Percentiles rank a stretch among this genome's conserved stretches.
phyloP scores from a whole-genome alignment of 1,140 invertebrate genomes.

The Metaphire vulgaris region DNA sequence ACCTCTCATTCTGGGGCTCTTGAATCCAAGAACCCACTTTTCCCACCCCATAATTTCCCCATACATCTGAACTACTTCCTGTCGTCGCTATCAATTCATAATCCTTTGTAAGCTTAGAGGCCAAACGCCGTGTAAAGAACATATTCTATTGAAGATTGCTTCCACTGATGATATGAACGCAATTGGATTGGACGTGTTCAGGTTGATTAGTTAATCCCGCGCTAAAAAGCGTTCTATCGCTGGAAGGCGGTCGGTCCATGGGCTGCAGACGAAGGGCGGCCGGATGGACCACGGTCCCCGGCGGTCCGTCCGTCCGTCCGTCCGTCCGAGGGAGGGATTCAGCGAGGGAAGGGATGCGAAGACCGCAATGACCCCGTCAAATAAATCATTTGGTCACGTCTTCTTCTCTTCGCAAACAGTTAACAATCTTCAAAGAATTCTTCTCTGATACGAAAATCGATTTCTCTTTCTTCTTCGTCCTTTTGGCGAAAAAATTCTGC shows the following conservation, averaged over 20 bases:
- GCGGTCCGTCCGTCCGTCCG: background rate
- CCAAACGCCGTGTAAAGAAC: background rate
- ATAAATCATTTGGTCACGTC: background rate
- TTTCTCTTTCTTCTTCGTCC: background rate
- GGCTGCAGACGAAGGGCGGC: too few relatives aligned
- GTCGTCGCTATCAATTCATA: background rate
- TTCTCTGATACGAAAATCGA: background rate
- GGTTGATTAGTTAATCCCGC: conserved; percentile 1
- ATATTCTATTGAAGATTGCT: background rate
- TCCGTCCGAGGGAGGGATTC: background rate
- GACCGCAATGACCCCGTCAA: background rate
- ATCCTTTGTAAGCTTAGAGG: background rate
- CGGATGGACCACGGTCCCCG: too few relatives aligned
- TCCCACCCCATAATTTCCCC: too few relatives aligned
- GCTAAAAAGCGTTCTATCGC: background rate
- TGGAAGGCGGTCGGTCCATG: too few relatives aligned
- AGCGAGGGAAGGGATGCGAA: too few relatives aligned
- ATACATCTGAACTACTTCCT: too few relatives aligned
- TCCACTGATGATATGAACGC: background rate
- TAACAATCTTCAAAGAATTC: background rate
- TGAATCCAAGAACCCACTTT: too few relatives aligned
- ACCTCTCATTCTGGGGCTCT: too few relatives aligned
- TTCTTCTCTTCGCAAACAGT: background rate
- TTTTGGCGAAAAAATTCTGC: too few relatives aligned
- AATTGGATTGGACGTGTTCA: background rate